These are phyloP conservation scores for Teleogryllus oceanicus DNA, from an alignment of 2,888 invertebrate genomes.

Conservation along the genomic window DNA sequence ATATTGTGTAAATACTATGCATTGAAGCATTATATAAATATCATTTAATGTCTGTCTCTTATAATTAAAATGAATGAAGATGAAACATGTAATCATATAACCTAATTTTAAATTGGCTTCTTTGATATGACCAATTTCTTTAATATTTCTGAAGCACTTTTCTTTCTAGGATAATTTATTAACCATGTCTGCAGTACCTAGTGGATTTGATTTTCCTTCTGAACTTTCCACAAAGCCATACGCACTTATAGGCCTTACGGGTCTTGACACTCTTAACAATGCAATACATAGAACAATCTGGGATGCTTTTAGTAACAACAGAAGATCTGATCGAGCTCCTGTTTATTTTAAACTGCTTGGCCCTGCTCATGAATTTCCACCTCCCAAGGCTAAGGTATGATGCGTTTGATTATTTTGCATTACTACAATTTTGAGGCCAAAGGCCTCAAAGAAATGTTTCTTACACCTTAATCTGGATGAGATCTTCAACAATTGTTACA, in stretches of 20 bases:
- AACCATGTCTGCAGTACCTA: conserved; percentile 12
- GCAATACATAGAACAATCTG: conserved; percentile 86
- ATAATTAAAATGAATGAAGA: no score
- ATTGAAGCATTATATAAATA: no score
- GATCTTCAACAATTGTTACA: no score
- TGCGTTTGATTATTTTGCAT: neutral
- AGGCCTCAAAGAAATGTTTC: no score
- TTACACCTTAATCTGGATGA: no score
- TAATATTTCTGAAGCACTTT: neutral
- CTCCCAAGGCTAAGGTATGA: conserved; percentile 67
- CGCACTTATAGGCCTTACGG: conserved; percentile 83
- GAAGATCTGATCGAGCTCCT: conserved; percentile 75
- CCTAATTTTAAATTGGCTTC: no score
- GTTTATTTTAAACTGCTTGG: conserved; percentile 79
- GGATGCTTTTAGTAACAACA: conserved; percentile 85
- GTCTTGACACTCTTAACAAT: conserved; percentile 80
- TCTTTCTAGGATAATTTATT: neutral
- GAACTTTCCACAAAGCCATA: conserved; percentile 81
- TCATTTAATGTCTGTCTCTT: no score
- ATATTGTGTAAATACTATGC: no score
- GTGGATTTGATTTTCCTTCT: conserved; percentile 59
- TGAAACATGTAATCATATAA: no score
- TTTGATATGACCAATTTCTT: no score
- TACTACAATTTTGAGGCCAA: no score
- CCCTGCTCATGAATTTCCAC: conserved; percentile 82